Conservation (phyloP, 2,113 vertebrate genomes). For the Clarias gariepinus region DNA sequence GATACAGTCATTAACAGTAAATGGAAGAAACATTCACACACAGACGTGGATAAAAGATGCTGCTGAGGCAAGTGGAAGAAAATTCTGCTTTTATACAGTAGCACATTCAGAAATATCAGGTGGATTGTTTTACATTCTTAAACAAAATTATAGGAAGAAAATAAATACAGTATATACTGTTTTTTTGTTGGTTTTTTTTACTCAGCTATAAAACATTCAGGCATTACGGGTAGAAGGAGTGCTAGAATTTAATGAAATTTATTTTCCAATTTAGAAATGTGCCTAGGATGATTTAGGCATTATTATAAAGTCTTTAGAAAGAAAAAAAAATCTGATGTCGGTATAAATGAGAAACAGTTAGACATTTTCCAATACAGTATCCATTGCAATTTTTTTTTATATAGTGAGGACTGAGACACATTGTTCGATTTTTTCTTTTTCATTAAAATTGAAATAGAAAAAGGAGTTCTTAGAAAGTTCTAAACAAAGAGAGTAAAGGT, state of each 20-base stretch:
- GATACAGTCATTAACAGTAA: neutral
- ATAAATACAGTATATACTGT: neutral
- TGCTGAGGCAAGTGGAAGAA: neutral
- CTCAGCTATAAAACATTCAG: neutral
- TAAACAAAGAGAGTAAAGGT: neutral
- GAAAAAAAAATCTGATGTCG: neutral
- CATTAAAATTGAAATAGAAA: neutral
- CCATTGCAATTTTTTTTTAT: neutral
- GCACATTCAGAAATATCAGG: neutral
- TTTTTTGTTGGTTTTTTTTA: neutral
- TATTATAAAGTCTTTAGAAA: neutral
- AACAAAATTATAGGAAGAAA: neutral
- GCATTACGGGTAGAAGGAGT: neutral
- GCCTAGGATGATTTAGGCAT: neutral
- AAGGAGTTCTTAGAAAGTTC: neutral
- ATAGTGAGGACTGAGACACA: neutral
- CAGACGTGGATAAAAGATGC: neutral
- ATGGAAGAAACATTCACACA: neutral
- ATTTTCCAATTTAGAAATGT: neutral
- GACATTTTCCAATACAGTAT: neutral
- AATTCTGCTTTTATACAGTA: neutral
- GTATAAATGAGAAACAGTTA: neutral
- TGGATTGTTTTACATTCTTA: neutral
- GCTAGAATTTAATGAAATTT: neutral
- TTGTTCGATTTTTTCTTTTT: neutral